Base-by-base conservation (phyloP, 2,113 vertebrate genomes). In the Petromus typicus region DNA sequence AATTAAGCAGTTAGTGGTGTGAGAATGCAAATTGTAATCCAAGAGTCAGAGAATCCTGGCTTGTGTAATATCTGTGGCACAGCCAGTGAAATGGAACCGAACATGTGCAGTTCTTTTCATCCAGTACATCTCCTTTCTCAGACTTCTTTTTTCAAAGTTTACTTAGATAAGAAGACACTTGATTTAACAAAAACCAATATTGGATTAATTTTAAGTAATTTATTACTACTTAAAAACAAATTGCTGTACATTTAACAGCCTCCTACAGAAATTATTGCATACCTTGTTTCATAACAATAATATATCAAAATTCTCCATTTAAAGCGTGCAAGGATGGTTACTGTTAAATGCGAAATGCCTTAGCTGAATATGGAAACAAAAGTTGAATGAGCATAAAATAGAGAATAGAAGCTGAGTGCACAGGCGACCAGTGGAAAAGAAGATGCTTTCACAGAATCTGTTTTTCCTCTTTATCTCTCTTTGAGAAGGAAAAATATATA, bases 301-400 rank as follows among this genome's bases (percentile, higher is more conserved):
- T 30, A 75, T 40, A 81, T 86, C 34, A 43, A 17, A 34, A 48
- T 37, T 81, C 90, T 71, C 23, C 56, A 86, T 61, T 83, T 85
- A 66, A 93, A 88, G 18, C 57, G 67, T 66, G 25, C 56, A 75
- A 43, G 17, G 67, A 34, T 92, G 10, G 56, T 73, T 89, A 43
- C 81, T 92, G 59, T 85, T 76, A 82, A 89, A 5, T 91, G n/a
- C 18, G 93, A 56, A 82, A 27, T 78, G 57, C 75, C 40, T 91
- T 73, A 75, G 12, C 27, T 7, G 57, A 67, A 88, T 75, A 61
- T 91, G 34, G 75, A 79, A 81, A 57, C 69, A 54, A 88, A 96
- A 88, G 71, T 91, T 93, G 64, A 76, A 17, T 79, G 54, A 91
- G 25, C 57, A 25, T 81, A 76, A 93, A 94, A 63, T 66, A 89